Conservation (phyloP, 2,888 invertebrate species). For the Diarsia mendica region DNA sequence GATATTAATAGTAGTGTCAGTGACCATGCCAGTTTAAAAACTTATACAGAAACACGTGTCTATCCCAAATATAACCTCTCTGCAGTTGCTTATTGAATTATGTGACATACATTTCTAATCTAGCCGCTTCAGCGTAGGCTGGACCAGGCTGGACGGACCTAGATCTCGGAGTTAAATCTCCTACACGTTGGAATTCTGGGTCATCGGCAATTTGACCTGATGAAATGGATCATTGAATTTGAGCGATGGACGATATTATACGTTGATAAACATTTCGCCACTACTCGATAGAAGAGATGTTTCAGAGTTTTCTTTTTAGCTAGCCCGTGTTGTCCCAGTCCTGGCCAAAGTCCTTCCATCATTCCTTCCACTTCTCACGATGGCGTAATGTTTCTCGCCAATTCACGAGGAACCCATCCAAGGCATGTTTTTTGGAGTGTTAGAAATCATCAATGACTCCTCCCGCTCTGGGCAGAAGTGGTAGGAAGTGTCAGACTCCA, state of each 20-base stretch:
- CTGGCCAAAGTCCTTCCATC: too few relatives aligned
- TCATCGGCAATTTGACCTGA: neutral
- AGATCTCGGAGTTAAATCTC: conserved; percentile 22
- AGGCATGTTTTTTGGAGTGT: too few relatives aligned
- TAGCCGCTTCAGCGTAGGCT: neutral
- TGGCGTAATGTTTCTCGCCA: too few relatives aligned
- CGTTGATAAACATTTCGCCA: neutral
- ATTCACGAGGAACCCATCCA: too few relatives aligned
- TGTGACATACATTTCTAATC: conserved; percentile 19
- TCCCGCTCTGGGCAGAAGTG: too few relatives aligned
- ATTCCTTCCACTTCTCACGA: too few relatives aligned
- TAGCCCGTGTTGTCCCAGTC: too few relatives aligned
- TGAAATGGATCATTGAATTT: neutral
- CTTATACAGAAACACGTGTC: neutral
- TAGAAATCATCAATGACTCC: too few relatives aligned
- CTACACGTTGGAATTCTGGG: neutral
- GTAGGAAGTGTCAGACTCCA: too few relatives aligned
- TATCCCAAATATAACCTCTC: neutral
- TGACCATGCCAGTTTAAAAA: too few relatives aligned
- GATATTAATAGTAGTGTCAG: too few relatives aligned
- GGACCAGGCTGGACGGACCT: conserved; percentile 17
- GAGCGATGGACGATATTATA: neutral
- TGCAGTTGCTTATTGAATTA: neutral
- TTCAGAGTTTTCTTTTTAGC: too few relatives aligned
- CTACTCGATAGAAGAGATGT: neutral